Evolutionary conservation across 2,113 vertebrate genomes (phyloP).

Genomic region (Siniperca knerii): DNA sequence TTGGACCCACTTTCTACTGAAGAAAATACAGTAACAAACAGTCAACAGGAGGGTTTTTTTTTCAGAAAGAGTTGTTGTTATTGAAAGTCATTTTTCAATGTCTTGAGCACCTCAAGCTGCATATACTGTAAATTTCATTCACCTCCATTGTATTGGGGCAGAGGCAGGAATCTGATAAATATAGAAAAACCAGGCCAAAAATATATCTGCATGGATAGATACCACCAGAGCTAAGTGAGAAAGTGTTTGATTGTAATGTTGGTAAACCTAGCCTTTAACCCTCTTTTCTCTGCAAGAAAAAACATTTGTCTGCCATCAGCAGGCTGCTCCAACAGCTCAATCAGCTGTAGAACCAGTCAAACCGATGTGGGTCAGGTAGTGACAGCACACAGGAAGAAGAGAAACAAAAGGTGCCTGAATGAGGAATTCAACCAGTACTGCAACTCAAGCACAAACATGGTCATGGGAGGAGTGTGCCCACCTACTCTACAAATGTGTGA

Average conservation of each 20-base stretch:
- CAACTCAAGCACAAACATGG: neutral
- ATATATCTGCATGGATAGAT: neutral
- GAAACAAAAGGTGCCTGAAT: neutral
- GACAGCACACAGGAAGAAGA: no score
- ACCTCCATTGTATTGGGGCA: neutral
- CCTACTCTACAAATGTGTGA: slow-evolving; percentile 34
- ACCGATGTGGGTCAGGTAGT: neutral
- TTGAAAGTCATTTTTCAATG: neutral
- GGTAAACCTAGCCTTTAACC: neutral
- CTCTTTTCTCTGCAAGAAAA: neutral
- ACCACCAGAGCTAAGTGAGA: neutral
- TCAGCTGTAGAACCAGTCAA: neutral
- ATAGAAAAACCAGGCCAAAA: neutral
- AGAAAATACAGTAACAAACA: no score
- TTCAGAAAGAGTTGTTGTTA: neutral
- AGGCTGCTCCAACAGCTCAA: neutral
- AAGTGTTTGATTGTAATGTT: neutral
- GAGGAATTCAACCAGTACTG: neutral
- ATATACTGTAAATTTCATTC: neutral
- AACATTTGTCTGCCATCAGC: neutral
- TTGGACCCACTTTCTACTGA: no score
- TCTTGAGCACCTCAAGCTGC: neutral
- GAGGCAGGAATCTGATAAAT: neutral
- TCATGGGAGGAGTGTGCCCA: slow-evolving; percentile 14
- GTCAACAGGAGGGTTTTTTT: neutral